A percentile compares a stretch with the other conserved stretches of the same genome.
These are phyloP conservation scores for Drosophila acutilabella DNA, from an alignment of 2,888 invertebrate species.

Conservation along the genomic window DNA sequence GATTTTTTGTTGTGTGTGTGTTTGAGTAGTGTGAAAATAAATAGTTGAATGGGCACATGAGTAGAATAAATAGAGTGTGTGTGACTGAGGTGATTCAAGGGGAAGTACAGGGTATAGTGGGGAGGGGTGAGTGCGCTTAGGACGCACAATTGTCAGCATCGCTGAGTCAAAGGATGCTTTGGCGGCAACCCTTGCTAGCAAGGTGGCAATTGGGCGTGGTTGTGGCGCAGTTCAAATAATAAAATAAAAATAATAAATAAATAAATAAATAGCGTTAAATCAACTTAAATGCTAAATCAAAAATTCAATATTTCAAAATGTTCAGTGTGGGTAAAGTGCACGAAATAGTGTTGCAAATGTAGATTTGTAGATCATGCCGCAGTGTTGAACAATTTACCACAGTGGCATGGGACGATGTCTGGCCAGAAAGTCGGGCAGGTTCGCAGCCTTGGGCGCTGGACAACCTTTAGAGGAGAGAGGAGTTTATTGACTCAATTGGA, in stretches of 20 bases:
- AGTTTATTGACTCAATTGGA: background rate
- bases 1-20: background rate
- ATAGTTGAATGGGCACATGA: slow-evolving; percentile 66
- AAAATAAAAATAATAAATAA: slow-evolving; percentile 64
- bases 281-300: slow-evolving; percentile 75
- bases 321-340: slow-evolving; percentile 44
- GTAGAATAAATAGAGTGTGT: slow-evolving; percentile 66
- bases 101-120: background rate
- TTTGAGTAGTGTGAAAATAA: slow-evolving; percentile 56
- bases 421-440: slow-evolving; percentile 71
- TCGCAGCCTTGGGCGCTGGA: slow-evolving; percentile 84
- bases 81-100: background rate
- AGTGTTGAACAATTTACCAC: slow-evolving; percentile 69
- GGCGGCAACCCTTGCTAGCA: slow-evolving; percentile 83
- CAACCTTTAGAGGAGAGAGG: slow-evolving; percentile 85
- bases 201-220: slow-evolving; percentile 83
- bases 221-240: slow-evolving; percentile 42
- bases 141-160: slow-evolving; percentile 83
- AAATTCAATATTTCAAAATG: slow-evolving; percentile 54
- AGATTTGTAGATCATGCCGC: slow-evolving; percentile 5
- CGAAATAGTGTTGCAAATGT: slow-evolving; percentile 37
- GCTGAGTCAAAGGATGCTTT: slow-evolving; percentile 82
- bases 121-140: slow-evolving; percentile 34
- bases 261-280: slow-evolving; percentile 76
- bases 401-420: slow-evolving; percentile 83